Conservation (phyloP, 2,113 vertebrate species). For the Colius striatus region DNA sequence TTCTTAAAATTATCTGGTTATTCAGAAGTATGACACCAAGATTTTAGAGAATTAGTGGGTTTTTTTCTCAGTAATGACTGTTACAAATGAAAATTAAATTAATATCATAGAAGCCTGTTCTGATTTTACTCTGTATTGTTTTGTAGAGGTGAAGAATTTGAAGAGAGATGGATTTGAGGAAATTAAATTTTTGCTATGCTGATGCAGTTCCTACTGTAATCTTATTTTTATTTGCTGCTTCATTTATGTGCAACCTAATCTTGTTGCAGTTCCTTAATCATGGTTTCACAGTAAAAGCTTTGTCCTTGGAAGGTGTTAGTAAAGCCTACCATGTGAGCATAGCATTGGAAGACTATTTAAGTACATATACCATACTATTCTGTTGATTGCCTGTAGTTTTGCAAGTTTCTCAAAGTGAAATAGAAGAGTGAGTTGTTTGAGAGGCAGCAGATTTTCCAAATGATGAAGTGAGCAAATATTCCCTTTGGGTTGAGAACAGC, state of each 20-base stretch:
- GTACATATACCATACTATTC: neutral
- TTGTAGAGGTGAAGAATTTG: neutral
- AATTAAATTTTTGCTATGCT: neutral
- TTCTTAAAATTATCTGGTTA: neutral
- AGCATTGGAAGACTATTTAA: neutral
- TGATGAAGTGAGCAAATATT: slow-evolving; percentile 73
- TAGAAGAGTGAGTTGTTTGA: slow-evolving; percentile 62
- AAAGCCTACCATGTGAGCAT: neutral
- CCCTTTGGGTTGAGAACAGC: slow-evolving; percentile 65
- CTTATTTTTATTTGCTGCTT: neutral
- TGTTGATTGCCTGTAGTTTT: slow-evolving; percentile 42
- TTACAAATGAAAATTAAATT: neutral
- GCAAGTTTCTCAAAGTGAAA: slow-evolving; percentile 72
- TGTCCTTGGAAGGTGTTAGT: neutral
- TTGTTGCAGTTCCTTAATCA: neutral
- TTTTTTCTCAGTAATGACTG: neutral
- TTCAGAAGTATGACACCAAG: neutral
- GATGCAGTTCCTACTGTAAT: neutral
- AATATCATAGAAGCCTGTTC: neutral
- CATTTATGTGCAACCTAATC: neutral
- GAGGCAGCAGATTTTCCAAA: slow-evolving; percentile 74
- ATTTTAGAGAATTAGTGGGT: neutral
- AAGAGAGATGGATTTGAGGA: neutral
- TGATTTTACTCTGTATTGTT: neutral
- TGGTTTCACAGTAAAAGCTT: neutral